A percentile compares a stretch with the other conserved stretches of the same genome.
Conservation (phyloP, 2,797 vertebrate genomes). For the Rhabdomys pumilio region DNA sequence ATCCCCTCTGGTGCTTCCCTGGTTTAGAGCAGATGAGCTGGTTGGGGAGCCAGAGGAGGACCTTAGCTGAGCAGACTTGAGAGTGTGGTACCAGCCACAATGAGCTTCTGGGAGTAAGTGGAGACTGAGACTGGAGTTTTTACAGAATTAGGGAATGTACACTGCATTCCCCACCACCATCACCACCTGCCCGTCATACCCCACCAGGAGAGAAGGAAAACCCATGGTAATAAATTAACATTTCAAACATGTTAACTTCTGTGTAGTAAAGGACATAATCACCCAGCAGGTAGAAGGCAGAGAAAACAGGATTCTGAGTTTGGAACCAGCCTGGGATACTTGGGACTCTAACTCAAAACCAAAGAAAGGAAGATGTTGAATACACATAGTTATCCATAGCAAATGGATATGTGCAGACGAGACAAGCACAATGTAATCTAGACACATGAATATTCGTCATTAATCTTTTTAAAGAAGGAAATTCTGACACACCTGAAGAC, state of each 20-base stretch:
- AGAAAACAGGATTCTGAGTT: background rate
- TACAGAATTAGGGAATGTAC: background rate
- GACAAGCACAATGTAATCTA: background rate
- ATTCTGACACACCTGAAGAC: background rate
- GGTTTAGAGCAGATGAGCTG: background rate
- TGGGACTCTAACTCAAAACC: background rate
- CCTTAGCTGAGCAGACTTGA: background rate
- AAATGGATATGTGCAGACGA: background rate
- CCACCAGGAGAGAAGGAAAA: background rate
- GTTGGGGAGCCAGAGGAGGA: background rate
- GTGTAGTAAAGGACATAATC: background rate
- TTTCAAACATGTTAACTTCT: background rate
- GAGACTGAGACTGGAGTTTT: background rate
- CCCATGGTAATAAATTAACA: background rate
- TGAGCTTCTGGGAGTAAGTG: background rate
- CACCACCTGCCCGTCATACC: background rate
- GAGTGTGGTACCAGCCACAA: background rate
- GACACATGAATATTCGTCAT: background rate
- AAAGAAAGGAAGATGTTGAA: background rate
- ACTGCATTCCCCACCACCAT: background rate
- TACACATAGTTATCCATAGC: background rate
- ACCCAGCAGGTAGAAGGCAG: background rate
- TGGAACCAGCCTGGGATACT: background rate
- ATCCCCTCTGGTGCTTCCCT: background rate
- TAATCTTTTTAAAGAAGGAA: background rate